Evolutionary conservation across 2,797 vertebrate species (phyloP), one percentile per base, ranked within the genome.

Genomic region (Octomys mimax): DNA sequence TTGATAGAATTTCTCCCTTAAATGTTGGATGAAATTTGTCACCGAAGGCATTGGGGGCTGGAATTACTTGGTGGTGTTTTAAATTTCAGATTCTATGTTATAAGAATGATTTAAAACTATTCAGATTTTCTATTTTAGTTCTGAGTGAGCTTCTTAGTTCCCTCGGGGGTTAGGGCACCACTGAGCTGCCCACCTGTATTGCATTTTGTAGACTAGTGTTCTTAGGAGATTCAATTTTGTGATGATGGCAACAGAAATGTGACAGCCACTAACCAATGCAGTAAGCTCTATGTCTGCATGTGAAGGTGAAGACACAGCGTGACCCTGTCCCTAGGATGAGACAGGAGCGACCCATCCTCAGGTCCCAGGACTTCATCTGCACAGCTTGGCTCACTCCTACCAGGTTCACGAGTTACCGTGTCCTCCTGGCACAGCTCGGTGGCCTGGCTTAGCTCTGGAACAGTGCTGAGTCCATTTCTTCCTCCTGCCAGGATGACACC

Each of bases 221-320:
- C 9, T 0, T 24, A 0, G 22, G 26, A 52, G 66, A 39, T 82
- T 64, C 81, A 28, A 11, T 73, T 92, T 52, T 77, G n/a, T n/a
- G 54, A 83, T 5, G n/a, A 33, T 0, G 28, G 9, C 0, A 8
- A 36, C 46, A 36, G 10, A n/a, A 6, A 8, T 36, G 42, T 73
- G 59, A 49, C n/a, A 84, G 28, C 26, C 39, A 18, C 42, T 2
- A 16, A 16, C 59, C 3, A 19, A 68, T 18, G 13, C 18, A 9
- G 12, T 3, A 4, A 66, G 52, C n/a, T 12, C 24, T 1, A 1
- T 3, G 3, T 6, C 1, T 28, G 71, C 21, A 2, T 46, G 36
- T 46, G 71, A 46, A 7, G 39, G 42, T 46, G 12, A 46, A 11
- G 39, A 12, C 39, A 6, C 39, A 75, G 71, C 6, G 2, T 5